Conservation (phyloP, 2,797 vertebrate species). For the Clarias laeviceps region DNA sequence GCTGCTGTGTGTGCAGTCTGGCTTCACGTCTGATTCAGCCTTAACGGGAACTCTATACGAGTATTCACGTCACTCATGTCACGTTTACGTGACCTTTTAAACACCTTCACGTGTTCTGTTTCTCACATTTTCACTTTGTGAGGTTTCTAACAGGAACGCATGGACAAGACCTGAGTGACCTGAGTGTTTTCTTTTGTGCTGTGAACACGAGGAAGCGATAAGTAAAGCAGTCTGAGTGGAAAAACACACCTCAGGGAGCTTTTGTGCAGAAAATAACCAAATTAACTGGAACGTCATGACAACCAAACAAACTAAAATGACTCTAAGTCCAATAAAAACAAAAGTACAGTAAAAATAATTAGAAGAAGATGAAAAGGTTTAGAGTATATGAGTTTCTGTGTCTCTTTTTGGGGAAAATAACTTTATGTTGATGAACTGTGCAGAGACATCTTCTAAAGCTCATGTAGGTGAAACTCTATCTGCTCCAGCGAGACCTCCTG, state of each 20-base stretch:
- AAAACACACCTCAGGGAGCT: not conserved
- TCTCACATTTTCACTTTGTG: not conserved
- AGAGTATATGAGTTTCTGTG: not conserved
- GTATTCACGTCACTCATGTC: not conserved
- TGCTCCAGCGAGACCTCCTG: slow-evolving; percentile 46
- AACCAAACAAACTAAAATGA: slow-evolving; percentile 26
- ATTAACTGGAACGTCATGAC: slow-evolving; percentile 30
- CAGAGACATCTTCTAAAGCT: slow-evolving; percentile 19
- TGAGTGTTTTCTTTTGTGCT: too few species aligned
- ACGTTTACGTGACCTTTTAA: not conserved
- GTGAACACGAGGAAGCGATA: slow-evolving; percentile 2
- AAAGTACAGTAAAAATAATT: not conserved
- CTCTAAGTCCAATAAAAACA: not conserved
- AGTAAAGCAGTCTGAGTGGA: not conserved
- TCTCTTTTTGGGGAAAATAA: not conserved
- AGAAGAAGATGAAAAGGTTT: not conserved
- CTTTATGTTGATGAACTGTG: slow-evolving; percentile 5
- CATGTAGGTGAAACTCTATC: slow-evolving; percentile 16
- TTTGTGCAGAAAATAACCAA: not conserved
- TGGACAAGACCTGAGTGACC: not conserved
- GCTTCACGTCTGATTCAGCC: not conserved
- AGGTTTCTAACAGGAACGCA: not conserved
- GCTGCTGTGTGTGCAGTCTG: not conserved
- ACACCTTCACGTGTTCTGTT: not conserved
- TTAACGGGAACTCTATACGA: not conserved